Conservation (phyloP, 2,797 vertebrate genomes). For the Hippopotamyrus pictus region DNA sequence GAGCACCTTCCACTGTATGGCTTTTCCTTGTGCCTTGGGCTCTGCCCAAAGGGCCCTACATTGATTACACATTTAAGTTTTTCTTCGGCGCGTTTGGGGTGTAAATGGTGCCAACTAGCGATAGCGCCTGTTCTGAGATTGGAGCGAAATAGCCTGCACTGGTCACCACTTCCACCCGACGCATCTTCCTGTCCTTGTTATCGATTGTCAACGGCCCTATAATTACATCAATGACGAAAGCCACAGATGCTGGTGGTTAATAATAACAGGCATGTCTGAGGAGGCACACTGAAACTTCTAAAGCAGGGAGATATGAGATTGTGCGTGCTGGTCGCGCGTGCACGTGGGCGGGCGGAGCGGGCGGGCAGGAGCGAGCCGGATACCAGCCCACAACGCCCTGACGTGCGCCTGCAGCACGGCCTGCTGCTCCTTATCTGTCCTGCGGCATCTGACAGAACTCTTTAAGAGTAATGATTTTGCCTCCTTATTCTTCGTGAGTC, state of each 20-base stretch:
- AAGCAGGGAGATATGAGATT: neutral
- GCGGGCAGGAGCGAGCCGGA: neutral
- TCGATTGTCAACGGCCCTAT: neutral
- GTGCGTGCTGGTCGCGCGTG: neutral
- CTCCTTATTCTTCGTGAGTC: neutral
- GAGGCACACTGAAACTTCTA: neutral
- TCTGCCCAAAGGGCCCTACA: neutral
- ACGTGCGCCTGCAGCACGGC: neutral
- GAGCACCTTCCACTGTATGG: neutral
- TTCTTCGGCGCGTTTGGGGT: neutral
- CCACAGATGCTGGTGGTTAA: neutral
- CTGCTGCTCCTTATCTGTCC: neutral
- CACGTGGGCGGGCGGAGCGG: neutral
- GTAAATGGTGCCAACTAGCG: neutral
- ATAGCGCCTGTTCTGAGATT: neutral
- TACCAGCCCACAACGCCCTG: neutral
- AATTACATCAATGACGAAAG: neutral
- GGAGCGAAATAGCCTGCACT: neutral
- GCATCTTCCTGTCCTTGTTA: neutral
- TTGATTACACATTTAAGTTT: neutral
- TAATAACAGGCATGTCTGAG: neutral
- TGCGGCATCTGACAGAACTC: neutral
- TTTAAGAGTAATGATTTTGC: conserved; percentile 3
- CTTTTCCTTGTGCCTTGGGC: neutral
- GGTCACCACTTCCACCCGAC: neutral